Percentiles rank a stretch among this genome's conserved stretches.
phyloP scores from a whole-genome alignment of 1,140 invertebrate genomes.

The Lethrus apterus region DNA sequence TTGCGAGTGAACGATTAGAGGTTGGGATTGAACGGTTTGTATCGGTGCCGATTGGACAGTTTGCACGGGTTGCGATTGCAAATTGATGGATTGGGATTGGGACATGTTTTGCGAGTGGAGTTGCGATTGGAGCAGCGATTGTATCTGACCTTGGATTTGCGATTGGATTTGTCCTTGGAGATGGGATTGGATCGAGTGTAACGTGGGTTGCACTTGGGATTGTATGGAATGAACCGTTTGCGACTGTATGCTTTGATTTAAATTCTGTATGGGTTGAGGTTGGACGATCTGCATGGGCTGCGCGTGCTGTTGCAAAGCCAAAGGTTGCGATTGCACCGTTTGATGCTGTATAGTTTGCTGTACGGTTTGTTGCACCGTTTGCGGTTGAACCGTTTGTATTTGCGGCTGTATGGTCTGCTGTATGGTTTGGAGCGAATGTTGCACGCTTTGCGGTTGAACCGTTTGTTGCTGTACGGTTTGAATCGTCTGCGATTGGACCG shows the following conservation, averaged over 20 bases:
- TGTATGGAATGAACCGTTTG: slow-evolving; percentile 17
- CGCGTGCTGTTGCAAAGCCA: slow-evolving; percentile 29
- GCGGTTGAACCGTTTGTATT: slow-evolving; percentile 33
- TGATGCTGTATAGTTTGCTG: slow-evolving; percentile 39
- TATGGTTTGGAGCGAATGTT: slow-evolving; percentile 31
- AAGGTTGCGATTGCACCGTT: slow-evolving; percentile 30
- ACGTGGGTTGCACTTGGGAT: slow-evolving; percentile 23
- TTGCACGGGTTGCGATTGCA: slow-evolving; percentile 25
- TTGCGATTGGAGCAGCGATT: slow-evolving; percentile 36
- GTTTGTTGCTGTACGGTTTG: slow-evolving; percentile 40
- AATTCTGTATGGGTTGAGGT: slow-evolving; percentile 28
- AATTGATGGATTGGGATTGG: neutral
- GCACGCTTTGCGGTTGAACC: slow-evolving; percentile 34
- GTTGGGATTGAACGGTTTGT: neutral
- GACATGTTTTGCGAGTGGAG: slow-evolving; percentile 17
- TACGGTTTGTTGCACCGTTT: slow-evolving; percentile 30
- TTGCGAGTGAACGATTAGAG: slow-evolving; percentile 25
- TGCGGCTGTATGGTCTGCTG: slow-evolving; percentile 35
- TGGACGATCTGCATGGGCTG: slow-evolving; percentile 37
- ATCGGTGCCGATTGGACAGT: slow-evolving; percentile 5
- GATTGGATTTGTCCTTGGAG: slow-evolving; percentile 32
- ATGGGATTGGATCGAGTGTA: slow-evolving; percentile 28
- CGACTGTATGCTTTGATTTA: slow-evolving; percentile 7
- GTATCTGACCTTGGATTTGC: slow-evolving; percentile 36
- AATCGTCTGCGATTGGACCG: slow-evolving; percentile 38